Evolutionary conservation across 1,140 invertebrate genomes (phyloP), one percentile per base, ranked within the genome.

Genomic region (Leptopilina boulardi): DNA sequence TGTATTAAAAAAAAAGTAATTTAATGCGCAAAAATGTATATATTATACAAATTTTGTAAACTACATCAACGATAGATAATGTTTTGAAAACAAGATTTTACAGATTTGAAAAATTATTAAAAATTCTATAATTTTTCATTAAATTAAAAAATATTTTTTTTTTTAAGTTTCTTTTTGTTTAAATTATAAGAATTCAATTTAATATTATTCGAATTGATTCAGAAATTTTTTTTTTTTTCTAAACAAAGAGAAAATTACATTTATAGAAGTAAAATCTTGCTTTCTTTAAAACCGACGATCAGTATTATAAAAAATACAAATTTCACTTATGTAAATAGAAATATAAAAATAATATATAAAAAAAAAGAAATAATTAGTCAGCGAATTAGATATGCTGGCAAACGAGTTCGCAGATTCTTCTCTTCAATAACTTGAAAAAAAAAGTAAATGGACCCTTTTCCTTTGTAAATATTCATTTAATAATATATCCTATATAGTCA

Each of bases 401-500:
- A 30, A 66, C 26, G 4, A 66, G 11, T 30, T 30, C 11, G 26
- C 26, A 30, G 6, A 30, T 30, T 30, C 9, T 21, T 23, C 19
- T 59, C 11, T 66, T 26, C 21, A 30, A 30, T 26, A 34, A 13
- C n/a, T 30, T 30, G 30, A 4, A 38, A n/a, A 66, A n/a, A n/a
- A n/a, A 11, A 26, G 15, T 30, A n/a, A 26, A 66, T n/a, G 23
- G 26, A 1, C 56, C 26, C 56, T 11, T 13, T 8, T n/a, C 59
- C 59, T 66, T 66, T 66, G 59, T 66, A 66, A 66, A 66, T 66
- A 66, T 13, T 66, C 59, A 30, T 30, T 15, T n/a, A 66, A 8
- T n/a, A 66, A 66, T 66, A 66, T 9, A 34, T 30, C 0, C 10
- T 66, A 13, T 15, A 38, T 26, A 15, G 15, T 4, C 13, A 23